Percentiles rank a stretch among this genome's conserved stretches.
These are phyloP conservation scores for Stenotaenia linearis DNA, from an alignment of 2,888 invertebrate species.

Conservation along the genomic window DNA sequence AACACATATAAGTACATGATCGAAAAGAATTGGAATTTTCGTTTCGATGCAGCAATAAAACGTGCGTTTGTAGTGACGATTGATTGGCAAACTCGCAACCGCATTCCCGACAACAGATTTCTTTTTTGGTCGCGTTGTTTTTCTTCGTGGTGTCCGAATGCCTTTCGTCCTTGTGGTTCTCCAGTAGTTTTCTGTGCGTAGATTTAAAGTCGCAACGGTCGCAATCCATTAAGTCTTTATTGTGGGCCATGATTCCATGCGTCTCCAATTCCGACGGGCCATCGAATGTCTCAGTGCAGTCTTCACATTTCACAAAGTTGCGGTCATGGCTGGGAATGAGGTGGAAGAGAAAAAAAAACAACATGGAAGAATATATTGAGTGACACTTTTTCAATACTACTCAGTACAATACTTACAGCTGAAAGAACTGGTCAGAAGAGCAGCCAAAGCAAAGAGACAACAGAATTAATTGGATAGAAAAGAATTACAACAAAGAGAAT, in stretches of 20 bases:
- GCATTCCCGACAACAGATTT: constrained; percentile 53
- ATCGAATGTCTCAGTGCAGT: constrained; percentile 42
- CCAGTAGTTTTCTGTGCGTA: constrained; percentile 42
- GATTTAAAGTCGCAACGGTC: constrained; percentile 44
- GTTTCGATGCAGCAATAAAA: constrained; percentile 38
- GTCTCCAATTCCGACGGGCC: constrained; percentile 42
- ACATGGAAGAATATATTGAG: constrained; percentile 13
- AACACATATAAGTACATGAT: constrained; percentile 47
- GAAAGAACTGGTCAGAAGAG: constrained; percentile 29
- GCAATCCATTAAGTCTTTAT: constrained; percentile 43
- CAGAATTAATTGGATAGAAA: not conserved
- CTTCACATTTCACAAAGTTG: constrained; percentile 40
- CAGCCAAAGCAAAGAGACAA: constrained; percentile 22
- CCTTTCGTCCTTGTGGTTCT: constrained; percentile 42
- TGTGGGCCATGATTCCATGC: constrained; percentile 42
- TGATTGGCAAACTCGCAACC: constrained; percentile 55
- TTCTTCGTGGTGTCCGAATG: constrained; percentile 52
- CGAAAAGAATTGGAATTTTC: constrained; percentile 30
- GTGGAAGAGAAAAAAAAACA: not conserved
- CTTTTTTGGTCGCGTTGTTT: constrained; percentile 57
- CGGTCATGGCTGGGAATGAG: constrained; percentile 29
- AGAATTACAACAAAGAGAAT: not conserved
- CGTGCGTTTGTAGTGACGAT: constrained; percentile 48
- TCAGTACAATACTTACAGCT: constrained; percentile 26
- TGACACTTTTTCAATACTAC: constrained; percentile 6